A percentile compares a stretch with the other conserved stretches of the same genome.
Conservation (phyloP, 2,888 invertebrate genomes). For the Blastobasis lacticolella region DNA sequence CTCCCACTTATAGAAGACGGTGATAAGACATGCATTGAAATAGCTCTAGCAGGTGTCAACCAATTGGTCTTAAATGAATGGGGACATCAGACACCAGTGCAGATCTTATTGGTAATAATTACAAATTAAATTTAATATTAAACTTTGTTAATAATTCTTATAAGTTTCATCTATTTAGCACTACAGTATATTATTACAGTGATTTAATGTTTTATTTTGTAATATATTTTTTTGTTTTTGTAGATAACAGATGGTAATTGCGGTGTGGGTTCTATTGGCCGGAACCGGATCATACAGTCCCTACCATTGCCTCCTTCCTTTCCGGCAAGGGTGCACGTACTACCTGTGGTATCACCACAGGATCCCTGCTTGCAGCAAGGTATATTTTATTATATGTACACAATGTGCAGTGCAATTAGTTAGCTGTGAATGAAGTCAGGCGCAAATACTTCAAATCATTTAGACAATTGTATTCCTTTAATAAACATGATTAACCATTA, state of each 20-base stretch:
- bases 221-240: background rate
- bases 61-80: conserved; percentile 89
- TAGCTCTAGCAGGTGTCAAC: conserved; percentile 85
- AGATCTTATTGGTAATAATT: conserved; percentile 67
- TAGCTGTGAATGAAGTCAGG: too few relatives aligned
- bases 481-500: too few relatives aligned
- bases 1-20: conserved; percentile 85
- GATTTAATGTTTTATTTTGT: too few relatives aligned
- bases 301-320: conserved; percentile 86
- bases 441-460: too few relatives aligned
- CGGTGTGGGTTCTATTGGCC: conserved; percentile 55
- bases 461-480: too few relatives aligned
- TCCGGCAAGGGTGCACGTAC: conserved; percentile 85
- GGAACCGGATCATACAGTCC: conserved; percentile 51
- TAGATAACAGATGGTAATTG: conserved; percentile 64
- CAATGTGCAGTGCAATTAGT: too few relatives aligned
- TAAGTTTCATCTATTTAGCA: too few relatives aligned
- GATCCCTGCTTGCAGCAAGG: conserved; percentile 72
- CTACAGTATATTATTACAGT: too few relatives aligned
- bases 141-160: too few relatives aligned
- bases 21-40: conserved; percentile 90
- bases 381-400: conserved; percentile 15
- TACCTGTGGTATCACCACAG: conserved; percentile 79
- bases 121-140: too few relatives aligned
- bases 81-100: conserved; percentile 90